phyloP scores from a whole-genome alignment of 2,888 invertebrate species.

The Dynastes maya region DNA sequence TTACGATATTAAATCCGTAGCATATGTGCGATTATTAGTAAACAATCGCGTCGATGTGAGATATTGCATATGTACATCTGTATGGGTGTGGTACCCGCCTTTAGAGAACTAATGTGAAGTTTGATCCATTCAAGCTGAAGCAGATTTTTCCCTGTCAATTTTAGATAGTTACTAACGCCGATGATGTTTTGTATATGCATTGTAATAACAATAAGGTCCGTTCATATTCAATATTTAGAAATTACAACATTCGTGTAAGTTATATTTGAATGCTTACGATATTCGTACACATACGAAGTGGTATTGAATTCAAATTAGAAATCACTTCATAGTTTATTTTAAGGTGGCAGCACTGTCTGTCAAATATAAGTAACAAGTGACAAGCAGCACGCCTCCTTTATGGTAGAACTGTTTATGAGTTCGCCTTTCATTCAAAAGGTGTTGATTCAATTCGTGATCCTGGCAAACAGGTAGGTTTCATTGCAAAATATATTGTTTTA shows the following conservation, averaged over 20 bases:
- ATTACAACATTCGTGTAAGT: neutral
- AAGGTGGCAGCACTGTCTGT: too few species aligned
- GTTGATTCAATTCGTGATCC: too few species aligned
- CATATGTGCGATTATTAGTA: constrained; percentile 36
- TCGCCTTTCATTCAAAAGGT: too few species aligned
- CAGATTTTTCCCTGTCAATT: constrained; percentile 19
- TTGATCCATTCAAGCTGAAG: neutral
- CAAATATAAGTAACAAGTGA: too few species aligned
- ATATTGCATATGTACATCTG: constrained; percentile 24
- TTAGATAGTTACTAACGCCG: constrained; percentile 20
- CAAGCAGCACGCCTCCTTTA: too few species aligned
- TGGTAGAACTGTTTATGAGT: too few species aligned
- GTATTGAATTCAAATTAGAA: too few species aligned
- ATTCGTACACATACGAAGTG: too few species aligned
- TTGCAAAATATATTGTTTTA: too few species aligned
- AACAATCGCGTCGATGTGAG: constrained; percentile 35
- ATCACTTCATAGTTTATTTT: too few species aligned
- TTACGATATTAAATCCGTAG: constrained; percentile 32
- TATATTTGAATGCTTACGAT: neutral
- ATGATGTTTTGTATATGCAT: constrained; percentile 8
- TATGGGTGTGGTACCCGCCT: neutral
- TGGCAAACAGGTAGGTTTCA: too few species aligned
- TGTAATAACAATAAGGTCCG: constrained; percentile 2
- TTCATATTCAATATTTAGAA: constrained; percentile 4
- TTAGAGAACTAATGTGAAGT: neutral